These are phyloP conservation scores for Perithous albicinctus DNA, from an alignment of 2,888 invertebrate species.

Conservation along the genomic window DNA sequence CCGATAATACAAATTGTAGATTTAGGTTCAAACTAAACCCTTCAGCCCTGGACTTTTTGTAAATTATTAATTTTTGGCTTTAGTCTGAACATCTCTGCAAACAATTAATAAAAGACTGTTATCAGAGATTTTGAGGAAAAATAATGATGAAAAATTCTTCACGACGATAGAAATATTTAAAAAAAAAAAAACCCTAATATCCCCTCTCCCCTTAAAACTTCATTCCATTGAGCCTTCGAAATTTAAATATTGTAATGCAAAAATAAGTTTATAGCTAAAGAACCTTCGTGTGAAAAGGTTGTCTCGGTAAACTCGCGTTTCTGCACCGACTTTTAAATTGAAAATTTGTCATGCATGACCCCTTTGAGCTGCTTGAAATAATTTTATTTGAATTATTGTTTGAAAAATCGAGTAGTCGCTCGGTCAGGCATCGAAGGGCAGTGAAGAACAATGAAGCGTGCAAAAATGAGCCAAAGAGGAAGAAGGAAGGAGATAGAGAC, in stretches of 20 bases:
- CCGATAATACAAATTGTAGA: too few relatives aligned
- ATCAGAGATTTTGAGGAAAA: too few relatives aligned
- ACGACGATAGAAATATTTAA: too few relatives aligned
- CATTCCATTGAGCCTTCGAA: not conserved
- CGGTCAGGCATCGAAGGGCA: constrained; percentile 13
- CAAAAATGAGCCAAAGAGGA: constrained; percentile 36
- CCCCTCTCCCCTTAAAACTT: too few relatives aligned
- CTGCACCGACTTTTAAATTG: not conserved
- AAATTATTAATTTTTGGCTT: too few relatives aligned
- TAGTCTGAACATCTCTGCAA: too few relatives aligned
- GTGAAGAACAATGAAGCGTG: constrained; percentile 52
- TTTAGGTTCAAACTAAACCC: too few relatives aligned
- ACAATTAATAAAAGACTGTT: too few relatives aligned
- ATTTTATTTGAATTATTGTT: constrained; percentile 6
- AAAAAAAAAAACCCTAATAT: too few relatives aligned
- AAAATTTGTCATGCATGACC: not conserved
- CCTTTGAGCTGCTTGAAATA: not conserved
- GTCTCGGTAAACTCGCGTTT: not conserved
- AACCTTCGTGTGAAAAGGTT: not conserved
- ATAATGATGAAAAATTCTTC: too few relatives aligned
- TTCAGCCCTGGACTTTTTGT: too few relatives aligned
- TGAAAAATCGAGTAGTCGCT: constrained; percentile 38
- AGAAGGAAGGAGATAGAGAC: constrained; percentile 13
- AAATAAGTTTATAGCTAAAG: not conserved
- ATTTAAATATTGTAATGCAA: not conserved